These are phyloP conservation scores for Vespertilio murinus DNA, from an alignment of 2,797 vertebrate species.

Conservation along the genomic window DNA sequence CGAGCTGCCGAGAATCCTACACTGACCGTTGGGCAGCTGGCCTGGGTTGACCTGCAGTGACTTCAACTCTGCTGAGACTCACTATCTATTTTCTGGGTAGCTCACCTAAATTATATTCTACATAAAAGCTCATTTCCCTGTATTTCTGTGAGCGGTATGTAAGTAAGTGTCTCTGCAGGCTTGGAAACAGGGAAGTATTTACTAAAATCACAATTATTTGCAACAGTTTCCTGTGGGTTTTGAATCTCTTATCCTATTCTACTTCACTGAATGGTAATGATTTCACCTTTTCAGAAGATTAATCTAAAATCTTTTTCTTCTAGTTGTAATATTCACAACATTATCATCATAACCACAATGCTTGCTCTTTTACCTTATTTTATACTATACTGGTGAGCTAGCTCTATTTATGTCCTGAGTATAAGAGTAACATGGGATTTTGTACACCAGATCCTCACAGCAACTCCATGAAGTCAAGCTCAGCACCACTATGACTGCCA, in stretches of 20 bases:
- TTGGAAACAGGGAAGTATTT: not conserved
- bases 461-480: not conserved
- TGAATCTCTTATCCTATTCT: not conserved
- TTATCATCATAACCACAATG: accelerated
- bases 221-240: not conserved
- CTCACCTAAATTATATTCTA: accelerated
- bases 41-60: too few relatives aligned
- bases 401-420: not conserved
- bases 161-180: not conserved
- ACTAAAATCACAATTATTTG: not conserved
- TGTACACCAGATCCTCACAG: too few relatives aligned
- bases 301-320: not conserved
- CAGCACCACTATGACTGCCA: not conserved
- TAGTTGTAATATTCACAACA: not conserved
- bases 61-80: accelerated
- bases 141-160: accelerated
- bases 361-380: not conserved
- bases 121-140: not conserved
- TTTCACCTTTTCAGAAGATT: not conserved
- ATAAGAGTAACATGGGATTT: not conserved
- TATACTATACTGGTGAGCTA: not conserved
- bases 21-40: accelerated
- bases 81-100: too few relatives aligned
- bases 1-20: not conserved
- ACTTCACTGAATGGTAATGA: not conserved